Evolutionary conservation across 2,113 vertebrate species (phyloP).

Genomic region (Limnothrissa miodon): DNA sequence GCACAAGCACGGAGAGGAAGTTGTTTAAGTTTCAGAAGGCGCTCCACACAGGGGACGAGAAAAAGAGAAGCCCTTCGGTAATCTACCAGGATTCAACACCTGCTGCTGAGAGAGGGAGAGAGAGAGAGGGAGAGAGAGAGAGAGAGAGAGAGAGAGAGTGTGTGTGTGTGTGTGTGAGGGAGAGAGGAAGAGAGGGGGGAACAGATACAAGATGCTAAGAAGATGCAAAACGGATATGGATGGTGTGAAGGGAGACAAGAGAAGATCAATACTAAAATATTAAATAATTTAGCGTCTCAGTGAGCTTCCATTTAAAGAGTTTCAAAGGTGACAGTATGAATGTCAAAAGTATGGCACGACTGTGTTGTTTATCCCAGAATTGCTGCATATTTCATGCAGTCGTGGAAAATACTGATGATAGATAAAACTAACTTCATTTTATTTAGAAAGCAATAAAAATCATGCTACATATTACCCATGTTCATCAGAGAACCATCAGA

Average conservation of each 20-base stretch:
- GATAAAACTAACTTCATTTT: too few species aligned
- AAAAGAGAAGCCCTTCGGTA: not conserved
- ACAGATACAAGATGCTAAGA: not conserved
- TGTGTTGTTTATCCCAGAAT: not conserved
- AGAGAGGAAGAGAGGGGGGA: not conserved
- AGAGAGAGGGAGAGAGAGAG: too few species aligned
- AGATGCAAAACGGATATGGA: not conserved
- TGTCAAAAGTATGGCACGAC: not conserved
- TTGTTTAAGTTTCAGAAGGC: conserved; percentile 8
- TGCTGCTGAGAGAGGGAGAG: not conserved
- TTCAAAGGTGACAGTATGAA: conserved; percentile 37
- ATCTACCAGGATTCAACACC: not conserved
- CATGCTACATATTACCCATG: too few species aligned
- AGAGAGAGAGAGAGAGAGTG: too few species aligned
- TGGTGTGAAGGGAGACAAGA: not conserved
- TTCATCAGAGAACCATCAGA: not conserved
- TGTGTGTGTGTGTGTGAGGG: too few species aligned
- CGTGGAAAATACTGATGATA: too few species aligned
- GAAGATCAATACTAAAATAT: conserved; percentile 45
- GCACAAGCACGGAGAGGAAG: not conserved
- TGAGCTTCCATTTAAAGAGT: conserved; percentile 38
- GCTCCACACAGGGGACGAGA: not conserved
- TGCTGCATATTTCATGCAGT: too few species aligned
- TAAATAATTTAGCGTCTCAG: conserved; percentile 45
- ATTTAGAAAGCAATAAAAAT: too few species aligned